Conservation (phyloP, 1,140 invertebrate species). For the Microvelia longipes region DNA sequence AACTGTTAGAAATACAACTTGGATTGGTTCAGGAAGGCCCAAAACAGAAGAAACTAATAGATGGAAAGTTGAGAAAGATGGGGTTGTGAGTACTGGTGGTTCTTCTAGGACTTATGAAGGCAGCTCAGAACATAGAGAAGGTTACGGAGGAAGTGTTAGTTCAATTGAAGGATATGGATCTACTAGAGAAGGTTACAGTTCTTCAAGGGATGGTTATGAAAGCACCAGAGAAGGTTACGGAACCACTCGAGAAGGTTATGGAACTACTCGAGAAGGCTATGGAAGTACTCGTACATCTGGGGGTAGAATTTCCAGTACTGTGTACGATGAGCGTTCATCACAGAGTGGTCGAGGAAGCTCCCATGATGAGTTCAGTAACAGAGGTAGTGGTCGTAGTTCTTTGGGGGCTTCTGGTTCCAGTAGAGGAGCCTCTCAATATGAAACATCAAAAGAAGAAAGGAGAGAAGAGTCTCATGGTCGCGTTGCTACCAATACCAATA, state of each 20-base stretch:
- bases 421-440: neutral
- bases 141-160: too few species aligned
- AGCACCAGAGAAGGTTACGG: constrained; percentile 9
- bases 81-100: constrained; percentile 17
- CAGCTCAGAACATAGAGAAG: constrained; percentile 1
- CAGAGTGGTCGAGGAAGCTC: neutral
- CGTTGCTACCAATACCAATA: constrained; percentile 5
- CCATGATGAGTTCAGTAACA: neutral
- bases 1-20: constrained; percentile 17
- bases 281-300: neutral
- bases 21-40: constrained; percentile 16
- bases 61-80: constrained; percentile 20
- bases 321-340: neutral
- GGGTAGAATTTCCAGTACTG: neutral
- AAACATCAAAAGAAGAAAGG: constrained; percentile 6
- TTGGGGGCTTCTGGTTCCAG: neutral
- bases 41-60: constrained; percentile 10
- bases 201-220: constrained; percentile 9
- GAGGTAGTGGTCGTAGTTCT: neutral
- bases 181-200: neutral
- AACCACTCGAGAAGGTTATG: neutral
- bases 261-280: neutral
- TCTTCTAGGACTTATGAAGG: constrained; percentile 10
- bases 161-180: too few species aligned
- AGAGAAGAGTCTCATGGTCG: neutral